phyloP scores from a whole-genome alignment of 2,888 invertebrate genomes.

The Melanargia galathea region DNA sequence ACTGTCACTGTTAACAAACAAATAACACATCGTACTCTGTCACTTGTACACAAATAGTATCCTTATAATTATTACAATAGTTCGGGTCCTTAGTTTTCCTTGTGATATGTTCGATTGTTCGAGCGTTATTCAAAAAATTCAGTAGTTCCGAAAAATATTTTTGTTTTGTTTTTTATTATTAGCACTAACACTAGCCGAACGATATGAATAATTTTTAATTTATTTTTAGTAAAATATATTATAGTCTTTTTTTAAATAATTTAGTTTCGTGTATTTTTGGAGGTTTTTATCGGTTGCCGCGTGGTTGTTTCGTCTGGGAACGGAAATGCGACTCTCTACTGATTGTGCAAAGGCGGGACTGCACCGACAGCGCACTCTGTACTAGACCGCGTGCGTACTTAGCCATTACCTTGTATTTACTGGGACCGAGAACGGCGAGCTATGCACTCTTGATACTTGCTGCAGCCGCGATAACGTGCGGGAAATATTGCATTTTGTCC shows the following conservation, averaged over 20 bases:
- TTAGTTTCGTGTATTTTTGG: constrained; percentile 50
- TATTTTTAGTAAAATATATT: constrained; percentile 64
- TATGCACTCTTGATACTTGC: constrained; percentile 64
- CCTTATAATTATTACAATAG: constrained; percentile 60
- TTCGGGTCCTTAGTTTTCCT: constrained; percentile 77
- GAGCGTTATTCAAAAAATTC: constrained; percentile 51
- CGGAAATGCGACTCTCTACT: constrained; percentile 78
- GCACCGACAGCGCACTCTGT: constrained; percentile 80
- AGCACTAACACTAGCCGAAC: constrained; percentile 64
- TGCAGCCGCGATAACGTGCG: constrained; percentile 37
- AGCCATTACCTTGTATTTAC: constrained; percentile 83
- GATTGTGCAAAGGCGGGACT: constrained; percentile 82
- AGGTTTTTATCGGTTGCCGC: constrained; percentile 76
- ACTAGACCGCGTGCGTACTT: constrained; percentile 82
- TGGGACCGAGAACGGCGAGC: constrained; percentile 62
- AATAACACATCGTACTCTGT: constrained; percentile 69
- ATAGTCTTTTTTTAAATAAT: constrained; percentile 56
- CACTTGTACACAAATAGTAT: constrained; percentile 65
- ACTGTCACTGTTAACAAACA: constrained; percentile 69
- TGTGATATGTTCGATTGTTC: constrained; percentile 74
- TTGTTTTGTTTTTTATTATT: constrained; percentile 49
- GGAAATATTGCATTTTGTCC: constrained; percentile 28
- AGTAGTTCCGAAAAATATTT: constrained; percentile 59
- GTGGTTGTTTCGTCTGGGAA: constrained; percentile 64
- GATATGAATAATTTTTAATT: constrained; percentile 66